phyloP scores from a whole-genome alignment of 2,797 vertebrate genomes.

The Ptychobarbus kaznakovi region DNA sequence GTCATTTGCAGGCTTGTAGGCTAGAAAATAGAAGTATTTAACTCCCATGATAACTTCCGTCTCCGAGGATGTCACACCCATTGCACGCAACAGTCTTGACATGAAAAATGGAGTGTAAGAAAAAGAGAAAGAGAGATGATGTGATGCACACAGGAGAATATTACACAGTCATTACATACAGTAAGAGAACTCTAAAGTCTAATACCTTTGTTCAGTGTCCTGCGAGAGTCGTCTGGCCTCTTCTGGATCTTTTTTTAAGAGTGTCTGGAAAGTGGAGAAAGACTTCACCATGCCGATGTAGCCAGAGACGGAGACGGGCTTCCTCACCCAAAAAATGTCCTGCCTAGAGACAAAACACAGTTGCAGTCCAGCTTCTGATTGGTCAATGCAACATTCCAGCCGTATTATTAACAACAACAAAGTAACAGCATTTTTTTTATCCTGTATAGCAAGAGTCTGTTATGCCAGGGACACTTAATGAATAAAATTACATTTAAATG shows the following conservation, averaged over 20 bases:
- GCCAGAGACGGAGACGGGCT: conserved; percentile 71
- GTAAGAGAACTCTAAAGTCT: background rate
- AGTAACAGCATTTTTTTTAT: background rate
- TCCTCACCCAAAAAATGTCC: conserved; percentile 70
- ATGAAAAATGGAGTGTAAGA: background rate
- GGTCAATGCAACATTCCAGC: background rate
- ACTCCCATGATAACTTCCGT: conserved; percentile 70
- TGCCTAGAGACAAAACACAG: conserved; percentile 67
- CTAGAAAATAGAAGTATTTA: conserved; percentile 73
- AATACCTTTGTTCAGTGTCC: conserved; percentile 70
- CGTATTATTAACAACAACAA: background rate
- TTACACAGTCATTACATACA: background rate
- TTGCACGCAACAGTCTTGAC: conserved; percentile 71
- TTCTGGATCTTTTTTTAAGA: conserved; percentile 70
- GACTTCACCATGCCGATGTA: conserved; percentile 81
- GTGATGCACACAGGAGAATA: background rate
- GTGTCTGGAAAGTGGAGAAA: conserved; percentile 76
- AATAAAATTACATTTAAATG: background rate
- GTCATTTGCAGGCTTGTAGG: conserved; percentile 67
- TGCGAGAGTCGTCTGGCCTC: conserved; percentile 73
- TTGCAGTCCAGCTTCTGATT: background rate
- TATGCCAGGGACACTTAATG: background rate
- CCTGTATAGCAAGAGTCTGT: background rate
- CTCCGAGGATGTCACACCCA: conserved; percentile 72
- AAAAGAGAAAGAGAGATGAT: background rate